Evolutionary conservation across 1,140 invertebrate genomes (phyloP), one percentile per base, ranked within the genome.

Genomic region (Phymorhynchus buccinoides): DNA sequence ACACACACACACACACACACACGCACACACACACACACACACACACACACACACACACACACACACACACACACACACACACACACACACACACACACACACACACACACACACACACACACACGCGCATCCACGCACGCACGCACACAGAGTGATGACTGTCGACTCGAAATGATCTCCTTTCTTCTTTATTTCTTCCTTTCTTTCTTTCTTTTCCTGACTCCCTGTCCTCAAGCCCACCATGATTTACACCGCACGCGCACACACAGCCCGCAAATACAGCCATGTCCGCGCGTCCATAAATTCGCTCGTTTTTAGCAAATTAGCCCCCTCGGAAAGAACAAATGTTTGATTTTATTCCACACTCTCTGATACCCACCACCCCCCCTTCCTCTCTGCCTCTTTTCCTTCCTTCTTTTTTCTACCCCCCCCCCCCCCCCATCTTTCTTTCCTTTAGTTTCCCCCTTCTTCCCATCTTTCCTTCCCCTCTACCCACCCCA

Each of bases 261-360:
- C 56, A 62, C 56, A 62, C 56, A 62, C 56, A 62, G n/a, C 18
- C 18, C 56, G 56, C 56, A 62, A 62, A 62, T 62, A 62, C n/a
- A 62, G 56, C n/a, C 56, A 62, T 62, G 56, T 62, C 56, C 22
- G 12, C 56, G 56, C 56, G 22, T 22, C 56, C 56, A 62, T 62
- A 62, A 62, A 62, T 62, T 62, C 56, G 56, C 56, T 27, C 56
- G 14, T 62, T 22, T 22, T 22, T 62, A 62, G 56, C 56, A 62
- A 62, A 62, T 62, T 62, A 62, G 22, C 56, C 56, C 56, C n/a
- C 22, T n/a, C n/a, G n/a, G 56, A 16, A 62, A 62, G 56, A 62
- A 62, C 56, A 62, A 62, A 62, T 62, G 56, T 62, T 62, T 62
- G 56, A 62, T 62, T 62, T 62, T 62, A 62, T 62, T 62, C 56